Base-by-base conservation (phyloP, 2,888 invertebrate species). In the Allolobophora icterica region DNA sequence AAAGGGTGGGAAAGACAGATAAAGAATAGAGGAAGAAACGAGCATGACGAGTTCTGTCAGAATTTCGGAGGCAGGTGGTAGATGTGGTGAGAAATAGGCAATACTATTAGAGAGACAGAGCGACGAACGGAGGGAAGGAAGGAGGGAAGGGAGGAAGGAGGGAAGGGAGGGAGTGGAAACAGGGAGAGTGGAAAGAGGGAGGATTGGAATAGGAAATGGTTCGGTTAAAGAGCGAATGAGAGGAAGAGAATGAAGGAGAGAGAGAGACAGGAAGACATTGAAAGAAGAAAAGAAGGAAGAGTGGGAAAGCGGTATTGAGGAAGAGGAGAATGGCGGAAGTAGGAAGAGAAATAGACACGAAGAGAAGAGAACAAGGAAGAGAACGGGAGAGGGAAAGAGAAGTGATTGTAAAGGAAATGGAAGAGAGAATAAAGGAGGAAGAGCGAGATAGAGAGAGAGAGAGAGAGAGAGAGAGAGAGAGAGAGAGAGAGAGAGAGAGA, bases 401-500 rank as follows among this genome's bases (percentile, higher is more conserved):
- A 35, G 35, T 34, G 30, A 35, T 34, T 33, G 35, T 4, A 84
- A 35, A 11, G 84, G 30, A 35, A n/a, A 33, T 19, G 34, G 17
- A 17, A 84, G 84, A 30, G 4, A 84, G 4, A 13, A 33, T 5
- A 21, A 17, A 33, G 34, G 35, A 33, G 4, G 21, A 30, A 11
- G n/a, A 30, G 19, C 4, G 35, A 90, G 90, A 90, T 4, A 90
- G 90, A 90, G 83, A n/a, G 90, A 90, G 90, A 90, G 30, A 71
- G 90, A 90, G 30, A 90, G 90, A 90, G 30, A 90, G 71, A 52
- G n/a, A 90, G 6, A 90, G 6, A 83, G 83, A 21, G 33, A 83
- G 90, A 58, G 52, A 19, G 58, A 90, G 1, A 83, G 13, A 11
- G 8, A 90, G 90, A 90, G 45, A 90, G 90, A 90, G 8, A 52